Evolutionary conservation across 2,888 invertebrate genomes (phyloP).

Genomic region (Emesis furor): DNA sequence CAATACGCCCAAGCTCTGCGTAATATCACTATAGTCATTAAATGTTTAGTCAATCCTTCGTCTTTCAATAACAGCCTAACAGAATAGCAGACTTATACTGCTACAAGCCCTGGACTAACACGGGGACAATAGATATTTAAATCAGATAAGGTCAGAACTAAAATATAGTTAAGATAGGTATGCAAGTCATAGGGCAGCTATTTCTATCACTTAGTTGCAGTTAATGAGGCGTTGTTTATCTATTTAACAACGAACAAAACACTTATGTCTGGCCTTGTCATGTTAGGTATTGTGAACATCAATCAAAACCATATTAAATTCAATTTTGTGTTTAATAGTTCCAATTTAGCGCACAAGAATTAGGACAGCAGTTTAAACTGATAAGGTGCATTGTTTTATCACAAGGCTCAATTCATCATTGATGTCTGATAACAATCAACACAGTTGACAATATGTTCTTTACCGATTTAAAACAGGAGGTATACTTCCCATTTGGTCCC

Average conservation of each 20-base stretch:
- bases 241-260: conserved; percentile 81
- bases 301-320: conserved; percentile 83
- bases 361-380: conserved; percentile 65
- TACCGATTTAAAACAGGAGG: too few species aligned
- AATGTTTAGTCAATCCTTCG: too few species aligned
- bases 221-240: conserved; percentile 84
- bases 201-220: conserved; percentile 82
- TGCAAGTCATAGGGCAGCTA: conserved; percentile 78
- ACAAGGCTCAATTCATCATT: conserved; percentile 28
- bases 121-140: conserved; percentile 33
- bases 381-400: conserved; percentile 54
- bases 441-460: conserved; percentile 14
- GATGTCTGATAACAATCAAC: background rate
- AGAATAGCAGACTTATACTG: background rate
- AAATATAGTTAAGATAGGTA: conserved; percentile 52
- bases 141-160: conserved; percentile 69
- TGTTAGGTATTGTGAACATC: conserved; percentile 82
- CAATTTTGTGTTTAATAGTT: conserved; percentile 80
- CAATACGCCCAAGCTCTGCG: too few species aligned
- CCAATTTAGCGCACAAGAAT: conserved; percentile 79
- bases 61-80: background rate
- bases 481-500: too few species aligned
- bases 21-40: too few species aligned
- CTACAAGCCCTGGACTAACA: background rate
- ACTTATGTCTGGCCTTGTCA: conserved; percentile 85